Evolutionary conservation across 2,797 vertebrate species (phyloP).

Genomic region (Cryptoprocta ferox): DNA sequence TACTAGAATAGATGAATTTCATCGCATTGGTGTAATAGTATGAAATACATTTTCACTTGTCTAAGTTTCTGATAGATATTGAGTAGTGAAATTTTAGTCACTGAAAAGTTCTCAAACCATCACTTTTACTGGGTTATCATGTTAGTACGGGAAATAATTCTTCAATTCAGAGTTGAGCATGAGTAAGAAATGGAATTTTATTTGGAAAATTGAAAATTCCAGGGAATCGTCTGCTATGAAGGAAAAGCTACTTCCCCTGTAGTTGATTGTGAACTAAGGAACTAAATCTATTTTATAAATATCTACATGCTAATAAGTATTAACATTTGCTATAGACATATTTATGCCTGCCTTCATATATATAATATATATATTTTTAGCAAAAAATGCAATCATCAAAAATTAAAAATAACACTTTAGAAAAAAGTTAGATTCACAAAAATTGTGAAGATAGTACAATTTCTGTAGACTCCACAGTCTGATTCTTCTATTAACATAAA

Average conservation of each 20-base stretch:
- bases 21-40: neutral
- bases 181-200: neutral
- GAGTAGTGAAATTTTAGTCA: neutral
- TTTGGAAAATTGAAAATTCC: neutral
- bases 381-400: neutral
- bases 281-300: neutral
- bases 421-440: neutral
- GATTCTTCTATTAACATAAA: neutral
- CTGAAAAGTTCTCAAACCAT: neutral
- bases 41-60: neutral
- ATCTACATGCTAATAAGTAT: neutral
- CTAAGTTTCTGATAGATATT: neutral
- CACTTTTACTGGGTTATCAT: neutral
- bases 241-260: neutral
- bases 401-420: neutral
- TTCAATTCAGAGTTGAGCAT: neutral
- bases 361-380: neutral
- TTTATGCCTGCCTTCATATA: neutral
- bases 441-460: neutral
- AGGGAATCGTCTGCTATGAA: neutral
- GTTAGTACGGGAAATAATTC: neutral
- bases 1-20: neutral
- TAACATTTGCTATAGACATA: neutral
- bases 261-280: neutral
- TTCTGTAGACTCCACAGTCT: neutral